These are phyloP conservation scores for Ophioninae sp. DNA, from an alignment of 2,888 invertebrate species.

Conservation along the genomic window DNA sequence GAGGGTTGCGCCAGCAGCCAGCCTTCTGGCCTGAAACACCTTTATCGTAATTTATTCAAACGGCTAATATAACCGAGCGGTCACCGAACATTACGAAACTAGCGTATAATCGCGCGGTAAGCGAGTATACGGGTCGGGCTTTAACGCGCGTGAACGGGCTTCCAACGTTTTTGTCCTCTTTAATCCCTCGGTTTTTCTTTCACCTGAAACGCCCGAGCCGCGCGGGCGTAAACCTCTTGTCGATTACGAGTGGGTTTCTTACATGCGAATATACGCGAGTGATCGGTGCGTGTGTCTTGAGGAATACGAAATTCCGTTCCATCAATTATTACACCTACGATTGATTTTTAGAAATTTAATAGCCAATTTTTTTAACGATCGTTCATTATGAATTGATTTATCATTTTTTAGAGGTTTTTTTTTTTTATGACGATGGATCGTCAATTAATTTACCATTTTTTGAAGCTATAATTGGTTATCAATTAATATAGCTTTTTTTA, in stretches of 20 bases:
- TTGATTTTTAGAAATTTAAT: too few relatives aligned
- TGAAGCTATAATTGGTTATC: too few relatives aligned
- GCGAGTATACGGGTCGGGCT: neutral
- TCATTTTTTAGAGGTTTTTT: too few relatives aligned
- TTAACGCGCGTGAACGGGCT: slow-evolving; percentile 15
- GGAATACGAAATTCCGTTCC: too few relatives aligned
- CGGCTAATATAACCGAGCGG: slow-evolving; percentile 9
- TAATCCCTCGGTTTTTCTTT: slow-evolving; percentile 19
- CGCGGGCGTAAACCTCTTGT: neutral
- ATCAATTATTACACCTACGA: too few relatives aligned
- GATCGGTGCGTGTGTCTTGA: neutral
- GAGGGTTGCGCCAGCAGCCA: neutral
- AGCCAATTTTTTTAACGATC: too few relatives aligned
- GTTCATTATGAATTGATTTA: too few relatives aligned
- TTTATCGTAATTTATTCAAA: slow-evolving; percentile 13
- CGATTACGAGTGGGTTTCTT: neutral
- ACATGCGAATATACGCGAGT: neutral
- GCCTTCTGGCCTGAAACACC: neutral
- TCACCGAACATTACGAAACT: slow-evolving; percentile 29
- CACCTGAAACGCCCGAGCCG: slow-evolving; percentile 2
- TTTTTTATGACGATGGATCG: too few relatives aligned
- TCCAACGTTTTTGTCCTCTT: slow-evolving; percentile 4
- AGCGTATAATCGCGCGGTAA: slow-evolving; percentile 1
- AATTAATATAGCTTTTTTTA: too few relatives aligned
- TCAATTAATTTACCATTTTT: too few relatives aligned